These are phyloP conservation scores for Sebastes fasciatus DNA, from an alignment of 2,113 vertebrate species.

Conservation along the genomic window DNA sequence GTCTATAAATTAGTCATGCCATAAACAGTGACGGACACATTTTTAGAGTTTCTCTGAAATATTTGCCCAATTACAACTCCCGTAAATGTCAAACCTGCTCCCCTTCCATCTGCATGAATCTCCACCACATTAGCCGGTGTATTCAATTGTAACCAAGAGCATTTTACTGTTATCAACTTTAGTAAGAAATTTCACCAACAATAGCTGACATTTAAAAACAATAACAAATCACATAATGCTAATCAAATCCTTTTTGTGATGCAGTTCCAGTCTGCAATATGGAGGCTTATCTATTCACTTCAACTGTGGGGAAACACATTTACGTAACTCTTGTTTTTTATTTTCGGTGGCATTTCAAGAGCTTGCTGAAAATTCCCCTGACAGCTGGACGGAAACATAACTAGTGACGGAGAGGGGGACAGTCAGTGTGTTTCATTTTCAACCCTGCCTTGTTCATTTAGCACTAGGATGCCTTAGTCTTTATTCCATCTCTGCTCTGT, in stretches of 20 bases:
- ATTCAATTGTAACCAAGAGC: background rate
- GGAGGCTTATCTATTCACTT: background rate
- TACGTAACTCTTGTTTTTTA: background rate
- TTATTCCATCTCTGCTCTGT: conserved; percentile 32
- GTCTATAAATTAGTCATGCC: background rate
- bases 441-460: conserved; percentile 37
- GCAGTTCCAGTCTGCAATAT: background rate
- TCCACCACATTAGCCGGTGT: background rate
- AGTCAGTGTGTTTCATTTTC: conserved; percentile 16
- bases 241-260: background rate
- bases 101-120: background rate
- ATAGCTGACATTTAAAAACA: conserved; percentile 31
- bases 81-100: conserved; percentile 25
- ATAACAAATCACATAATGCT: background rate
- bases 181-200: conserved; percentile 1
- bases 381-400: conserved; percentile 9
- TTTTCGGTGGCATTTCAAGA: conserved; percentile 10
- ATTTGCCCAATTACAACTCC: background rate
- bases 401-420: background rate
- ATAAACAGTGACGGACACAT: background rate
- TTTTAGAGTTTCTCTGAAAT: background rate
- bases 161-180: background rate
- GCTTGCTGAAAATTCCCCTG: conserved; percentile 20
- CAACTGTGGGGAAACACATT: background rate
- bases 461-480: conserved; percentile 20